Evolutionary conservation across 2,888 invertebrate genomes (phyloP).

Genomic region (Brachyopa scutellaris): DNA sequence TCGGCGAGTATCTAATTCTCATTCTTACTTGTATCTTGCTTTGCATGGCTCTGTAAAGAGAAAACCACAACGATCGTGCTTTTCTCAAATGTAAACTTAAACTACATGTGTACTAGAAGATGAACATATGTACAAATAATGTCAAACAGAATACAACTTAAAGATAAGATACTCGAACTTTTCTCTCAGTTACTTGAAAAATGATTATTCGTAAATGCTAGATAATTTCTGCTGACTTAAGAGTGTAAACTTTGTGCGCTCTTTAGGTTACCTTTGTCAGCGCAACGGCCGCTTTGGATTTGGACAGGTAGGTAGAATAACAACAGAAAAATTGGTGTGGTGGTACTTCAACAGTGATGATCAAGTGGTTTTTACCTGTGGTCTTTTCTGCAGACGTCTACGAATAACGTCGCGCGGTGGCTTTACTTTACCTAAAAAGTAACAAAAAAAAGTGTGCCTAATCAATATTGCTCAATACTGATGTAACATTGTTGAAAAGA

Average conservation of each 20-base stretch:
- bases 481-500: not conserved
- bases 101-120: too few species aligned
- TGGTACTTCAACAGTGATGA: constrained; percentile 36
- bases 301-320: constrained; percentile 51
- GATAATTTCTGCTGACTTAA: constrained; percentile 57
- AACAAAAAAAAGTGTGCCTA: not conserved
- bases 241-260: not conserved
- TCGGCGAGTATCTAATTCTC: not conserved
- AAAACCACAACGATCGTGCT: not conserved
- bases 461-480: not conserved
- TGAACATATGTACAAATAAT: too few species aligned
- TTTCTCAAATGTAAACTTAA: too few species aligned
- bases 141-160: too few species aligned
- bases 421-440: not conserved
- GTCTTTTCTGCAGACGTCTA: constrained; percentile 53
- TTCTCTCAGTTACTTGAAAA: too few species aligned
- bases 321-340: constrained; percentile 31
- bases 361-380: constrained; percentile 66
- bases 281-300: constrained; percentile 25
- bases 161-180: too few species aligned
- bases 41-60: not conserved
- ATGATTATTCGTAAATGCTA: too few species aligned
- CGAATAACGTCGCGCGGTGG: constrained; percentile 54
- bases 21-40: too few species aligned
- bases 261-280: constrained; percentile 2